A percentile compares a stretch with the other conserved stretches of the same genome.
phyloP scores from a whole-genome alignment of 2,888 invertebrate genomes.

The Autographa pulchrina region DNA sequence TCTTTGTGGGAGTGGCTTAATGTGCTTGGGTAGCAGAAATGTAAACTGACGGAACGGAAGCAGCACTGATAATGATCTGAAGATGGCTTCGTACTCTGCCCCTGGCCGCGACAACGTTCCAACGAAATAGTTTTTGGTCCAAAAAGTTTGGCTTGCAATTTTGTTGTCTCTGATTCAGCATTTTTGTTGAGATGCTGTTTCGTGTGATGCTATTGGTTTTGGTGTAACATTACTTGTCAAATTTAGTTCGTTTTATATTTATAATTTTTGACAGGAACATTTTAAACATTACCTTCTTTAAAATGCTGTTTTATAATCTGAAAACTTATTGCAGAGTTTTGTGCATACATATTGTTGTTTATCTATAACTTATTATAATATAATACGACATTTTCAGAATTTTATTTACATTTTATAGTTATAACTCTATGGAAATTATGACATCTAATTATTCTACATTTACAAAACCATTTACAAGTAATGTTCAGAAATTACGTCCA shows the following conservation, averaged over 20 bases:
- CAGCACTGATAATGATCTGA: constrained; percentile 70
- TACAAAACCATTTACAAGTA: background rate
- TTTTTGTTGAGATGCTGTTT: constrained; percentile 19
- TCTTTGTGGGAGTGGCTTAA: background rate
- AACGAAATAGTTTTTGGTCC: constrained; percentile 44
- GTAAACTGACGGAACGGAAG: constrained; percentile 62
- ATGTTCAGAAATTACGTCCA: constrained; percentile 31
- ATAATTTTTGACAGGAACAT: too few species aligned
- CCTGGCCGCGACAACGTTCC: constrained; percentile 57
- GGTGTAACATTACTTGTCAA: background rate
- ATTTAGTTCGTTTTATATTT: too few species aligned
- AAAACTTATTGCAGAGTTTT: too few species aligned
- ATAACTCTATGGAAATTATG: background rate
- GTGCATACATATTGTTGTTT: too few species aligned
- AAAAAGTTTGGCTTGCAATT: constrained; percentile 19
- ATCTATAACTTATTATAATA: too few species aligned
- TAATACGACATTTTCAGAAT: too few species aligned
- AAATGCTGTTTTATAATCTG: too few species aligned
- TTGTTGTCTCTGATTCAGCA: constrained; percentile 3
- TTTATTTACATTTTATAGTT: too few species aligned
- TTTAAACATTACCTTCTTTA: too few species aligned
- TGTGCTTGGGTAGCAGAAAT: constrained; percentile 31
- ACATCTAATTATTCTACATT: background rate
- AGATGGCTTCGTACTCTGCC: constrained; percentile 57
- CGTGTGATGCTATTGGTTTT: background rate